Evolutionary conservation across 1,140 invertebrate species (phyloP).

Genomic region (Zaprionus camerounensis): DNA sequence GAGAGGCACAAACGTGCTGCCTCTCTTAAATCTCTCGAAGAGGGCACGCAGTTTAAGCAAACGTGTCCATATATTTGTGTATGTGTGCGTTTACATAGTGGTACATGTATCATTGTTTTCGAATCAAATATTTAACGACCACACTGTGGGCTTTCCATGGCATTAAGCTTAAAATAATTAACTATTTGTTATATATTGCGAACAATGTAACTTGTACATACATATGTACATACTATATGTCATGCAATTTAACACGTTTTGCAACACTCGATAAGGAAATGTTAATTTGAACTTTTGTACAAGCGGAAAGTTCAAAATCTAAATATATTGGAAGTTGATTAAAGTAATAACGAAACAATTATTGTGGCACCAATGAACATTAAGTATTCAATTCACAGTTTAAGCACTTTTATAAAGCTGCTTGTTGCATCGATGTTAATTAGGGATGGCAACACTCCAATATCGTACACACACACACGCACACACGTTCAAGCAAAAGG

Average conservation of each 20-base stretch:
- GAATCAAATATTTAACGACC: background rate
- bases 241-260: background rate
- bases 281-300: background rate
- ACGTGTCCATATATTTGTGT: background rate
- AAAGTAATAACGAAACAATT: background rate
- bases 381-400: background rate
- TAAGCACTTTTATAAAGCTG: background rate
- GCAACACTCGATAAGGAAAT: background rate
- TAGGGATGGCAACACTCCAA: slow-evolving; percentile 1
- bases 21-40: background rate
- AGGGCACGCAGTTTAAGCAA: background rate
- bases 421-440: background rate
- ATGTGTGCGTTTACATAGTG: background rate
- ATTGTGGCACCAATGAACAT: background rate
- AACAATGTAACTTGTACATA: too few relatives aligned
- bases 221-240: too few relatives aligned
- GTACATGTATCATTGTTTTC: background rate
- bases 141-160: too few relatives aligned
- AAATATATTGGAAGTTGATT: background rate
- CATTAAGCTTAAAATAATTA: too few relatives aligned
- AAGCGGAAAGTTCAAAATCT: too few relatives aligned
- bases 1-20: background rate
- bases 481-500: background rate
- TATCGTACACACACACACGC: background rate
- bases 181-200: too few relatives aligned